Evolutionary conservation across 2,113 vertebrate species (phyloP).

Genomic region (Saguinus imperator): DNA sequence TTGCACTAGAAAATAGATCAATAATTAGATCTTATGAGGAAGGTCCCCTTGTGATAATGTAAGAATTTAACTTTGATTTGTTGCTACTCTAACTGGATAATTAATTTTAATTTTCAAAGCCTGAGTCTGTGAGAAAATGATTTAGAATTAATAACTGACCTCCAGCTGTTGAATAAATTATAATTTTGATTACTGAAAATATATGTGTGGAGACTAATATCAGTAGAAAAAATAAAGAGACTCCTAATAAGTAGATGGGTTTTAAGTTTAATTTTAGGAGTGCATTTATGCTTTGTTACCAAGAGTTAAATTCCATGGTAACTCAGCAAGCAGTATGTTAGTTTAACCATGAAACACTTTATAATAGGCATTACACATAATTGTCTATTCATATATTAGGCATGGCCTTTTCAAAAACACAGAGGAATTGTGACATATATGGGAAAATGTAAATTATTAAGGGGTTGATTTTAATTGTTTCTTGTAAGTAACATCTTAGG

Average conservation of each 20-base stretch:
- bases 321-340: slow-evolving; percentile 37
- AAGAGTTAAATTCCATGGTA: slow-evolving; percentile 54
- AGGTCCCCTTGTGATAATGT: neutral
- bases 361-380: slow-evolving; percentile 7
- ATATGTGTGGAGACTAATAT: neutral
- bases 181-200: slow-evolving; percentile 40
- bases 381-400: slow-evolving; percentile 37
- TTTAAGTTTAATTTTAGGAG: neutral
- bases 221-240: neutral
- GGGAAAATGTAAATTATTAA: neutral
- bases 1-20: slow-evolving; percentile 1
- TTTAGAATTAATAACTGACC: slow-evolving; percentile 15
- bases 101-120: slow-evolving; percentile 47
- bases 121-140: neutral
- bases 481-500: neutral
- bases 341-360: slow-evolving; percentile 14
- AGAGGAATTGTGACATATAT: neutral
- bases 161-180: neutral
- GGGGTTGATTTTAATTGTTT: slow-evolving; percentile 36
- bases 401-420: neutral
- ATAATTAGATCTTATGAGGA: neutral
- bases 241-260: neutral
- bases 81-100: neutral
- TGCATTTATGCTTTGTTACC: neutral
- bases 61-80: slow-evolving; percentile 28